A percentile compares a stretch with the other conserved stretches of the same genome.
Conservation (phyloP, 2,888 invertebrate species). For the Drosophila nigricruria region DNA sequence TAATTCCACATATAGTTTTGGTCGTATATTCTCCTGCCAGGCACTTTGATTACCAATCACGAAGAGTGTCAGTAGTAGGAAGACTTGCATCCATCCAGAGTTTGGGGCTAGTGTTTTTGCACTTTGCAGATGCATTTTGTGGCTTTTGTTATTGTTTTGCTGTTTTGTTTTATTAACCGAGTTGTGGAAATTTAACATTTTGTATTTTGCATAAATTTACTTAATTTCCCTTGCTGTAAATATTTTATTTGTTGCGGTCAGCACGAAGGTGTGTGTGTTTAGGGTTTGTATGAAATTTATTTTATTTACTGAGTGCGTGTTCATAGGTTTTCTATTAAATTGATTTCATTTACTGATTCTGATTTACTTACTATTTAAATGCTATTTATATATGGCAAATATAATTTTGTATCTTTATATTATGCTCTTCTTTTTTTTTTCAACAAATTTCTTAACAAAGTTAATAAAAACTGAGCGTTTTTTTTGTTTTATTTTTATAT, state of each 20-base stretch:
- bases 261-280: constrained; percentile 14
- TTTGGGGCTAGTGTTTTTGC: constrained; percentile 56
- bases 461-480: constrained; percentile 55
- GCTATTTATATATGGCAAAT: constrained; percentile 57
- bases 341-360: constrained; percentile 63
- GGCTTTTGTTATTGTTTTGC: constrained; percentile 48
- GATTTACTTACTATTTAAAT: constrained; percentile 62
- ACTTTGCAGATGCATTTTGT: constrained; percentile 58
- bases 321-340: constrained; percentile 46
- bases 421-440: constrained; percentile 31
- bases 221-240: constrained; percentile 48
- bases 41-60: constrained; percentile 87
- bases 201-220: constrained; percentile 67
- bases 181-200: constrained; percentile 69
- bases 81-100: constrained; percentile 80
- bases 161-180: constrained; percentile 58
- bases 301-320: constrained; percentile 15
- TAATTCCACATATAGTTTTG: constrained; percentile 96
- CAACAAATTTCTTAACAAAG: constrained; percentile 66
- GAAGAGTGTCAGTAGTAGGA: constrained; percentile 84
- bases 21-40: constrained; percentile 96
- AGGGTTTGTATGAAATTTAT: constrained; percentile 1
- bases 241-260: constrained; percentile 44
- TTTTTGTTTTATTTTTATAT: constrained; percentile 21
- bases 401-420: constrained; percentile 36